Evolutionary conservation across 2,113 vertebrate genomes (phyloP).

Genomic region (Sturnus vulgaris): DNA sequence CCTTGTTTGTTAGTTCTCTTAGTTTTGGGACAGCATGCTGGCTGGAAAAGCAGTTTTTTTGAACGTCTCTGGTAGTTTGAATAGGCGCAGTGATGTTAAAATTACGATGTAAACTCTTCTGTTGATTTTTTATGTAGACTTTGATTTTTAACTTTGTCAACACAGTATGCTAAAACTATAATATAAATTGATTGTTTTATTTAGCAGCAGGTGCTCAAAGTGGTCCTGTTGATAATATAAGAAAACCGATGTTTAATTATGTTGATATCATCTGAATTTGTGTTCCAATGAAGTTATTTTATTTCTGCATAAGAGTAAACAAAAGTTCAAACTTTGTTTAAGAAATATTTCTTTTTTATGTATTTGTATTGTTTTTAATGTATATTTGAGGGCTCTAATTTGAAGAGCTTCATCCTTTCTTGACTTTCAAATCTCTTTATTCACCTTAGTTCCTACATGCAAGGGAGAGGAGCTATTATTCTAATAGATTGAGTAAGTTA

Average conservation of each 20-base stretch:
- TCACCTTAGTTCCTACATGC: neutral
- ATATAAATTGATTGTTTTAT: neutral
- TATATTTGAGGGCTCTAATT: neutral
- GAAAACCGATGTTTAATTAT: neutral
- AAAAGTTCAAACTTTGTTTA: neutral
- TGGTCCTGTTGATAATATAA: neutral
- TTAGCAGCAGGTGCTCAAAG: neutral
- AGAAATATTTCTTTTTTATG: neutral
- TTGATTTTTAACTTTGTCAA: neutral
- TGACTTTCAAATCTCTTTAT: neutral
- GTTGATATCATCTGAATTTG: neutral
- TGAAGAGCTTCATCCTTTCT: neutral
- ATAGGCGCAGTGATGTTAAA: neutral
- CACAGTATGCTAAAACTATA: too few species aligned
- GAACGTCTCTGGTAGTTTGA: neutral
- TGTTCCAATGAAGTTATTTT: neutral
- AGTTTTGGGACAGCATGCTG: neutral
- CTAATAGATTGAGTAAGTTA: neutral
- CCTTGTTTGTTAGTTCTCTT: neutral
- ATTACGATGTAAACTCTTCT: accelerated
- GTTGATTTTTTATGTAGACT: neutral
- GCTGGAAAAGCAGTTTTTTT: neutral
- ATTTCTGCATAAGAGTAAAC: neutral
- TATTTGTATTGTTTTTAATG: neutral
- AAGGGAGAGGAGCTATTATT: neutral